phyloP scores from a whole-genome alignment of 1,140 invertebrate genomes.

The Saccostrea echinata region DNA sequence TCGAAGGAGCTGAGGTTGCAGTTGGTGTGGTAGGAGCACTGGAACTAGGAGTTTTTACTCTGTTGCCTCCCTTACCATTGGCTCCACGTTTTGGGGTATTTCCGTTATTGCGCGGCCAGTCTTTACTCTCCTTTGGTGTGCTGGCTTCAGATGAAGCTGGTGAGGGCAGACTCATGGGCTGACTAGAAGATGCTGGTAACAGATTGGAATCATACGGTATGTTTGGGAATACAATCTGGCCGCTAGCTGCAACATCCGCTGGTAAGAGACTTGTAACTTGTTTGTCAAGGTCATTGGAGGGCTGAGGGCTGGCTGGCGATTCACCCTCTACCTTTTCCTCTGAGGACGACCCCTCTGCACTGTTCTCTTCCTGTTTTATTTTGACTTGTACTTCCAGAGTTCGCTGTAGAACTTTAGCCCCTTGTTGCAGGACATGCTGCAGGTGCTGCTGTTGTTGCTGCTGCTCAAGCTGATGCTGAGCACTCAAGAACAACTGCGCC shows the following conservation, averaged over 20 bases:
- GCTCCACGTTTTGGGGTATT: slow-evolving; percentile 50
- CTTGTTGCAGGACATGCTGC: slow-evolving; percentile 62
- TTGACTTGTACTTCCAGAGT: slow-evolving; percentile 57
- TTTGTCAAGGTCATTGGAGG: slow-evolving; percentile 66
- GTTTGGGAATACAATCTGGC: slow-evolving; percentile 62
- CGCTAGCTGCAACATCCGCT: slow-evolving; percentile 52
- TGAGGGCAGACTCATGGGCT: slow-evolving; percentile 9
- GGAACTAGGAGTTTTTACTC: slow-evolving; percentile 45
- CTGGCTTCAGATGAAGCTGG: slow-evolving; percentile 43
- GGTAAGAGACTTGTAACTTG: slow-evolving; percentile 58
- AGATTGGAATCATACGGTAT: slow-evolving; percentile 55
- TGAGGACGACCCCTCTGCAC: slow-evolving; percentile 38
- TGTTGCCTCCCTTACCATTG: slow-evolving; percentile 31
- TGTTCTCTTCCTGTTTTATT: slow-evolving; percentile 57
- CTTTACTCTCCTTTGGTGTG: slow-evolving; percentile 48
- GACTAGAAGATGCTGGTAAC: slow-evolving; percentile 56
- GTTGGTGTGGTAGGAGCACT: slow-evolving; percentile 53
- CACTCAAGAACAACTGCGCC: slow-evolving; percentile 78
- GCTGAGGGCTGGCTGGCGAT: slow-evolving; percentile 49
- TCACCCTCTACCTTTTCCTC: slow-evolving; percentile 46
- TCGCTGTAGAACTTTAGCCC: slow-evolving; percentile 55
- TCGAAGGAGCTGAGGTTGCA: slow-evolving; percentile 41
- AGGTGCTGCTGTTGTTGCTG: slow-evolving; percentile 69
- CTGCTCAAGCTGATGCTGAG: slow-evolving; percentile 72
- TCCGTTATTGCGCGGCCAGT: slow-evolving; percentile 58